Conservation (phyloP, 1,140 invertebrate species). For the Brachionus koreanus region DNA sequence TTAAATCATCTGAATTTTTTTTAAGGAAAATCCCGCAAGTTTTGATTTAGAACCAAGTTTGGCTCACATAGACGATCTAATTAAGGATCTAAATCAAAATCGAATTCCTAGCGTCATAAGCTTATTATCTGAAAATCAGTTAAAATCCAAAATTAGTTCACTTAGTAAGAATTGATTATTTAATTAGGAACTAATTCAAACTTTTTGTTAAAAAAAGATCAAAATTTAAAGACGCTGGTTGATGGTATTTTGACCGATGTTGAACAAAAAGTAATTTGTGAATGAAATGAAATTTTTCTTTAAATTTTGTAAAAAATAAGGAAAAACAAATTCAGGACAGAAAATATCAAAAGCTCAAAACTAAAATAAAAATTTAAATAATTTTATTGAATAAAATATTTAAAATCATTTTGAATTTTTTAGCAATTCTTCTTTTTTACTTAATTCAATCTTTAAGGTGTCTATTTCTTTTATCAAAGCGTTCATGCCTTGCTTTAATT, state of each 20-base stretch:
- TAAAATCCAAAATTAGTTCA: neutral
- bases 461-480: slow-evolving; percentile 30
- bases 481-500: slow-evolving; percentile 31
- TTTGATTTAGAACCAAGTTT: slow-evolving; percentile 41
- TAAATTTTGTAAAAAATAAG: neutral
- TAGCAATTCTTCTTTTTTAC: neutral
- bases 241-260: neutral
- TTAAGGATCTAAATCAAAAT: slow-evolving; percentile 17
- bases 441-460: neutral
- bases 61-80: neutral
- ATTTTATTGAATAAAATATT: slow-evolving; percentile 7
- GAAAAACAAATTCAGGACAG: neutral
- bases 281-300: neutral
- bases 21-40: slow-evolving; percentile 20
- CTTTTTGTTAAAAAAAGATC: neutral
- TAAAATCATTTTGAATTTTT: neutral
- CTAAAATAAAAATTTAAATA: slow-evolving; percentile 3
- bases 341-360: neutral
- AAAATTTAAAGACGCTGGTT: neutral
- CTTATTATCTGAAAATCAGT: neutral
- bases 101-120: neutral
- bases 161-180: neutral
- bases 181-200: neutral
- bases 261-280: neutral
- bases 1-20: neutral